Percentiles rank a stretch among this genome's conserved stretches.
These are phyloP conservation scores for Ia io DNA, from an alignment of 2,113 vertebrate species.

Conservation along the genomic window DNA sequence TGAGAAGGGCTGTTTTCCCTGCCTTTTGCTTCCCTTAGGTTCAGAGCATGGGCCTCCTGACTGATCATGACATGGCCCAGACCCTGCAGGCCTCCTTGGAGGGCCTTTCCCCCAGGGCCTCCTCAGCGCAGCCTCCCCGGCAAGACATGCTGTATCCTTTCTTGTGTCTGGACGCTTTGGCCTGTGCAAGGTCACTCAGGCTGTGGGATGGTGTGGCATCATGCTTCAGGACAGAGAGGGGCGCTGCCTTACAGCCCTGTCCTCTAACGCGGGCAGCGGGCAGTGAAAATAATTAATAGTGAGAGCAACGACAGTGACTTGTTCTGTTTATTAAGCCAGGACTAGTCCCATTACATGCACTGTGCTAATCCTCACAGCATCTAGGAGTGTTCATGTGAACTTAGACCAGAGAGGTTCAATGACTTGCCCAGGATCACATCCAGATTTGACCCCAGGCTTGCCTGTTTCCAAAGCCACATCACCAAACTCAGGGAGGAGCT, in stretches of 20 bases:
- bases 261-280: not conserved
- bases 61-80: constrained; percentile 60
- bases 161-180: not conserved
- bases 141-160: constrained; percentile 86
- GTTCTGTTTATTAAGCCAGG: not conserved
- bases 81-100: constrained; percentile 76
- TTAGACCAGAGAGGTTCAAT: not conserved
- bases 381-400: not conserved
- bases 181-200: not conserved
- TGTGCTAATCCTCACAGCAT: not conserved
- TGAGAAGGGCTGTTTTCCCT: not conserved
- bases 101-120: constrained; percentile 47
- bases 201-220: not conserved
- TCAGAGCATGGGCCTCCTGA: constrained; percentile 69
- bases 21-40: constrained; percentile 68
- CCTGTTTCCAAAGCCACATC: not conserved
- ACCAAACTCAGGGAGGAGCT: not conserved
- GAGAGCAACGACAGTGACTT: not conserved
- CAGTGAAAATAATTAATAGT: not conserved
- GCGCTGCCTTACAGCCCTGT: not conserved
- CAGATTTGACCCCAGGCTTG: not conserved
- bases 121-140: not conserved
- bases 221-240: not conserved
- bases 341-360: not conserved
- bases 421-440: not conserved